Percentiles rank a stretch among this genome's conserved stretches.
These are phyloP conservation scores for Erythrocebus patas DNA, from an alignment of 2,113 vertebrate genomes.

Conservation along the genomic window DNA sequence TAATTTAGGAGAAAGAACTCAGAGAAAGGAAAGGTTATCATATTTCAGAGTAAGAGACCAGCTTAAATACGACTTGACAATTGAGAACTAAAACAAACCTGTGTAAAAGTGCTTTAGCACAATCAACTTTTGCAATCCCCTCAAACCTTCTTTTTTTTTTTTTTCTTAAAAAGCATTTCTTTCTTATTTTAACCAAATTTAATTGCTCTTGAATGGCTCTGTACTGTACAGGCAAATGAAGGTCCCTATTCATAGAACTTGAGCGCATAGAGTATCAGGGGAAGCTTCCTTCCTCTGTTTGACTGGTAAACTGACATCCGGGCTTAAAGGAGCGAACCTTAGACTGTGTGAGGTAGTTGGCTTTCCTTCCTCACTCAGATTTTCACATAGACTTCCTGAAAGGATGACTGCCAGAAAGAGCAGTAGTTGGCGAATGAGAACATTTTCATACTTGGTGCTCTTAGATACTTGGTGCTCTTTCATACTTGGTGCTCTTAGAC, in stretches of 20 bases:
- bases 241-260: slow-evolving; percentile 74
- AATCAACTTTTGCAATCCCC: slow-evolving; percentile 73
- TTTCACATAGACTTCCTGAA: slow-evolving; percentile 34
- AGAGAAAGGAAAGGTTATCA: slow-evolving; percentile 75
- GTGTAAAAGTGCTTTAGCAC: slow-evolving; percentile 71
- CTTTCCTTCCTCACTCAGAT: slow-evolving; percentile 31
- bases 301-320: slow-evolving; percentile 66
- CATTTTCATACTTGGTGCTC: neutral
- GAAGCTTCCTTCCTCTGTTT: slow-evolving; percentile 76
- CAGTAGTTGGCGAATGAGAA: neutral
- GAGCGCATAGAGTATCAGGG: slow-evolving; percentile 59
- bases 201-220: slow-evolving; percentile 75
- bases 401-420: slow-evolving; percentile 8
- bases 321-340: slow-evolving; percentile 51
- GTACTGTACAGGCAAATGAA: slow-evolving; percentile 67
- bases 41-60: slow-evolving; percentile 80
- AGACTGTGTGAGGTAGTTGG: neutral
- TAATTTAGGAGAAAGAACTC: slow-evolving; percentile 78
- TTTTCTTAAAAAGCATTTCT: slow-evolving; percentile 65
- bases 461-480: neutral
- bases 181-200: slow-evolving; percentile 74
- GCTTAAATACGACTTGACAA: slow-evolving; percentile 76
- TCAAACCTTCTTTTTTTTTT: slow-evolving; percentile 56
- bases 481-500: neutral
- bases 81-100: slow-evolving; percentile 77